Conservation (phyloP, 2,888 invertebrate genomes). For the Nephrotoma guestfalica region DNA sequence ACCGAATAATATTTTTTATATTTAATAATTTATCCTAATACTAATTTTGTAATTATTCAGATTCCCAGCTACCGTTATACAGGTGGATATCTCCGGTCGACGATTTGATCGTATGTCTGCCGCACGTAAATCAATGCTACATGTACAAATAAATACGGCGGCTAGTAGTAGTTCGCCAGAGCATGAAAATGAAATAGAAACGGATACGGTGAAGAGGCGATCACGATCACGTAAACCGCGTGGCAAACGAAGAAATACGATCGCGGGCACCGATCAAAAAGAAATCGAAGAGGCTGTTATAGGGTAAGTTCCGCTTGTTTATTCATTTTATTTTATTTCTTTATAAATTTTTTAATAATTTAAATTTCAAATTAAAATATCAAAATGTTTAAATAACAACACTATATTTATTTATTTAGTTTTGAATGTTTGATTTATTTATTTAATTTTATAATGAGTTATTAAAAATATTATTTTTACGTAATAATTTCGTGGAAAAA, state of each 20-base stretch:
- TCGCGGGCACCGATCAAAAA: constrained; percentile 80
- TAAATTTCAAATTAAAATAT: constrained; percentile 3
- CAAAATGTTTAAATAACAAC: neutral
- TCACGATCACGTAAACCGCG: constrained; percentile 60
- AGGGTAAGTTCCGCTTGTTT: constrained; percentile 48
- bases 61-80: constrained; percentile 76
- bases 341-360: neutral
- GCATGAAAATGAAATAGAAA: constrained; percentile 30
- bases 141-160: constrained; percentile 24
- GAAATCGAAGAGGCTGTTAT: constrained; percentile 75
- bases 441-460: neutral
- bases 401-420: neutral
- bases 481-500: neutral
- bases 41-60: constrained; percentile 28
- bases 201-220: constrained; percentile 51
- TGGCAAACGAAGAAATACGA: constrained; percentile 76
- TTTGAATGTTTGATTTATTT: neutral
- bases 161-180: constrained; percentile 3
- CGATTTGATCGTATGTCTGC: constrained; percentile 81
- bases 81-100: constrained; percentile 77
- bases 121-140: constrained; percentile 64
- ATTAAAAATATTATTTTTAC: neutral
- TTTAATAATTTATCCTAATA: constrained; percentile 9
- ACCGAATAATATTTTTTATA: constrained; percentile 21
- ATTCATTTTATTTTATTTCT: neutral